Conservation (phyloP, 2,888 invertebrate genomes). For the Chromoteleia sp. region DNA sequence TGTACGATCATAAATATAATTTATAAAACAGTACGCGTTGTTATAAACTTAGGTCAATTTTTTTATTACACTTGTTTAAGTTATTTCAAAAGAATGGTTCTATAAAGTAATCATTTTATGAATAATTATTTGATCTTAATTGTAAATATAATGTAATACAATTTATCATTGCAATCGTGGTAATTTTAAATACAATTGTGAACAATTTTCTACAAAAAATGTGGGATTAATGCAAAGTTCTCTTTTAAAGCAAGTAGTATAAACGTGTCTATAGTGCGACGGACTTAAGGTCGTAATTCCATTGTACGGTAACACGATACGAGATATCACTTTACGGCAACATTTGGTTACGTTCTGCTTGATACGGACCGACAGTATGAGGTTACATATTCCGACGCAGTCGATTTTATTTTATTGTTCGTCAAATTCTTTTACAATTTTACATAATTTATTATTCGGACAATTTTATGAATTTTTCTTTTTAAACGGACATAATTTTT, state of each 20-base stretch:
- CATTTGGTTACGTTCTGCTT: slow-evolving; percentile 38
- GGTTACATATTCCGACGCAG: not conserved
- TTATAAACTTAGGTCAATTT: too few species aligned
- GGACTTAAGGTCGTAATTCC: slow-evolving; percentile 48
- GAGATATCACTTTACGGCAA: slow-evolving; percentile 40
- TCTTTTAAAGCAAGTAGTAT: slow-evolving; percentile 45
- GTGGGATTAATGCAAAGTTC: slow-evolving; percentile 11
- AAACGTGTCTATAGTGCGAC: slow-evolving; percentile 34
- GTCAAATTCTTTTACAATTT: not conserved
- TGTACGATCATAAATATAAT: too few species aligned
- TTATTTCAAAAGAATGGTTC: too few species aligned
- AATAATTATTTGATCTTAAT: too few species aligned
- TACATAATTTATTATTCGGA: not conserved
- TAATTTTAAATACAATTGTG: slow-evolving; percentile 2
- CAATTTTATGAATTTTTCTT: slow-evolving; percentile 8
- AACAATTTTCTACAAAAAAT: slow-evolving; percentile 15
- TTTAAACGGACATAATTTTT: too few species aligned
- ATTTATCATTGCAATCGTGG: not conserved
- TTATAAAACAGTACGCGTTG: too few species aligned
- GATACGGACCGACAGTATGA: slow-evolving; percentile 12
- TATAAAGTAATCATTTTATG: too few species aligned
- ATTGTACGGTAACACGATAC: slow-evolving; percentile 9
- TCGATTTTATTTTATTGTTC: slow-evolving; percentile 18
- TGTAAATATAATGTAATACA: too few species aligned
- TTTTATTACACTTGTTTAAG: too few species aligned